phyloP scores from a whole-genome alignment of 2,797 vertebrate genomes.

The Microctenopoma steveboyesi region DNA sequence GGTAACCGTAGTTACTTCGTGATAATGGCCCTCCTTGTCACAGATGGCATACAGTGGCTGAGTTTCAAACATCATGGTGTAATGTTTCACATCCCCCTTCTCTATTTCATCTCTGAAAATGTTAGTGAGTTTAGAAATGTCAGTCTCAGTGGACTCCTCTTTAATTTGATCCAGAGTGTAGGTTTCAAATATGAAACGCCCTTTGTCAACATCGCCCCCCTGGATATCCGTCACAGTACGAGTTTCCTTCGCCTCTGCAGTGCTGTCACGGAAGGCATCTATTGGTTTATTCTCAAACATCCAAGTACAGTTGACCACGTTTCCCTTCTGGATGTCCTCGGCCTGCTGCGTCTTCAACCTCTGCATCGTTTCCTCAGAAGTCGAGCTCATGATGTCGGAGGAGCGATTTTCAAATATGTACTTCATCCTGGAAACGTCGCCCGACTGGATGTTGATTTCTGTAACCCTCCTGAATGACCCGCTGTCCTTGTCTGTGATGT shows the following conservation, averaged over 20 bases:
- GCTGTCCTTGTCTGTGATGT: conserved; percentile 85
- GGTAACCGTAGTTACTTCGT: conserved; percentile 94
- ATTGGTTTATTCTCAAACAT: conserved; percentile 93
- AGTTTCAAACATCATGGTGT: conserved; percentile 94
- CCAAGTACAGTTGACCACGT: conserved; percentile 90
- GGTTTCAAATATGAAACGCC: conserved; percentile 93
- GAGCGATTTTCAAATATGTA: conserved; percentile 91
- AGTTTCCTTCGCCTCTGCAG: conserved; percentile 67
- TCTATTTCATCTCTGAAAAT: conserved; percentile 82
- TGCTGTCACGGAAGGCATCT: conserved; percentile 83
- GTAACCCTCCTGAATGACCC: conserved; percentile 84
- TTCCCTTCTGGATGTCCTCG: conserved; percentile 91
- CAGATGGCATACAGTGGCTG: conserved; percentile 92
- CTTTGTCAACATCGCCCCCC: conserved; percentile 89
- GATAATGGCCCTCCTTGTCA: conserved; percentile 92
- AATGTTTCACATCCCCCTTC: conserved; percentile 91
- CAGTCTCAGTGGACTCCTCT: conserved; percentile 80
- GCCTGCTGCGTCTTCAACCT: conserved; percentile 85
- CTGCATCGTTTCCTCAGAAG: conserved; percentile 87
- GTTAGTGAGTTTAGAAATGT: conserved; percentile 78
- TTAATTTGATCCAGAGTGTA: conserved; percentile 92
- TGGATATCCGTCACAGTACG: conserved; percentile 88
- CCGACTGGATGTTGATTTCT: conserved; percentile 88
- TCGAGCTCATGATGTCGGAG: conserved; percentile 89
- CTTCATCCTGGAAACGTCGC: conserved; percentile 91